These are phyloP conservation scores for Spheniscus mendiculus DNA, from an alignment of 2,113 vertebrate genomes.

Conservation along the genomic window DNA sequence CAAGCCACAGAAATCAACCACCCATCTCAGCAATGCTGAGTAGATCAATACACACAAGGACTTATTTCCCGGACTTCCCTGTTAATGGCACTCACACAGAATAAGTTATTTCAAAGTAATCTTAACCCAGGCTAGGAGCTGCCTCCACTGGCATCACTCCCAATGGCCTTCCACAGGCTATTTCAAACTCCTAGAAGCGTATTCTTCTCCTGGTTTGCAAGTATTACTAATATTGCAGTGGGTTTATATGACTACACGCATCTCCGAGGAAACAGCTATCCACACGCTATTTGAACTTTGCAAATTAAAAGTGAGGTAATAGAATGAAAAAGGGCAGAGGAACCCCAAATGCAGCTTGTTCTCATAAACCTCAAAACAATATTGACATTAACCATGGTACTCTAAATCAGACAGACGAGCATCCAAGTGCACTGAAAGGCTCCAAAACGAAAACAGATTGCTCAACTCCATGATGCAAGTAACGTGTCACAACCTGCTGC, in stretches of 20 bases:
- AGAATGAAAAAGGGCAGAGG: neutral
- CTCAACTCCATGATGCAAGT: neutral
- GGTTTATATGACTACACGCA: accelerated
- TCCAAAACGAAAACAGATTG: neutral
- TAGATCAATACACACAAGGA: neutral
- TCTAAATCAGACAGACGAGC: neutral
- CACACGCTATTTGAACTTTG: neutral
- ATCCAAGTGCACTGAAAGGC: neutral
- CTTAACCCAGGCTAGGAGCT: neutral
- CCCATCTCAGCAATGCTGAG: neutral
- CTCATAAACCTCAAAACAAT: neutral
- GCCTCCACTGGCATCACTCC: neutral
- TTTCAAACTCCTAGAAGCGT: neutral
- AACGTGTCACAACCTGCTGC: neutral
- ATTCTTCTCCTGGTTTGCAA: neutral
- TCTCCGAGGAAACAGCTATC: neutral
- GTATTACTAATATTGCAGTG: neutral
- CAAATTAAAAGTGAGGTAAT: neutral
- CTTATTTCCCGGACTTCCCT: neutral
- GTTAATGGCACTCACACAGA: neutral
- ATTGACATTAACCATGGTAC: accelerated
- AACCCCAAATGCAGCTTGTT: neutral
- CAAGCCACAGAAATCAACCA: neutral
- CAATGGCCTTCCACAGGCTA: neutral
- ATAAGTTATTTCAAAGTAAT: neutral